Conservation (phyloP, 2,888 invertebrate species). For the Callyntrura guangdongensis region DNA sequence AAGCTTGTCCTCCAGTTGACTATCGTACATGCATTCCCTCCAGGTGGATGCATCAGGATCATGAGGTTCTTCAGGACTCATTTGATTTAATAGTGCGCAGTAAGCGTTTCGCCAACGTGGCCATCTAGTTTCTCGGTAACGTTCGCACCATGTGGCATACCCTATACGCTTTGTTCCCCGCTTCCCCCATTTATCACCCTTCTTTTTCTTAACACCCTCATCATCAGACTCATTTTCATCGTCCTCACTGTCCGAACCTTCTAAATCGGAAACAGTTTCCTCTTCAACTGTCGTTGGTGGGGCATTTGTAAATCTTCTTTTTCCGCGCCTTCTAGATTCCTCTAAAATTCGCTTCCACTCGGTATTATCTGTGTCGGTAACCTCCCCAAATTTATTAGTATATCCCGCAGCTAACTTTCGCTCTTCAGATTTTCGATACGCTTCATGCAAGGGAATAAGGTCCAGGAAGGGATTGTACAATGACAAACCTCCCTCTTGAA, state of each 20-base stretch:
- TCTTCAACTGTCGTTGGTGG: neutral
- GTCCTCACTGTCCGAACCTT: slow-evolving; percentile 51
- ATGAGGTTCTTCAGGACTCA: slow-evolving; percentile 15
- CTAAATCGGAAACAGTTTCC: slow-evolving; percentile 55
- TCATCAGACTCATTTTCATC: neutral
- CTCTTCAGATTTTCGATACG: slow-evolving; percentile 61
- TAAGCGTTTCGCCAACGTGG: slow-evolving; percentile 65
- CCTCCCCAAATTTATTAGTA: slow-evolving; percentile 34
- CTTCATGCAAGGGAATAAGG: slow-evolving; percentile 67
- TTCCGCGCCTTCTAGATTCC: slow-evolving; percentile 50
- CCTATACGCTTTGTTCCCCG: slow-evolving; percentile 50
- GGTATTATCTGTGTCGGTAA: neutral
- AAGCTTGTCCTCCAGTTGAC: slow-evolving; percentile 68
- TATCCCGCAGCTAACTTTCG: neutral
- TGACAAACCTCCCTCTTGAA: slow-evolving; percentile 77
- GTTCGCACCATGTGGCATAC: slow-evolving; percentile 26
- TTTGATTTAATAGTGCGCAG: slow-evolving; percentile 46
- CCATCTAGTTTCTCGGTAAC: slow-evolving; percentile 73
- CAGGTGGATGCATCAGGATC: neutral
- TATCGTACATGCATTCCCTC: slow-evolving; percentile 63
- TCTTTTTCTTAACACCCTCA: neutral
- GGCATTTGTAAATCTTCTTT: slow-evolving; percentile 4
- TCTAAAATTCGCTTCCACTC: slow-evolving; percentile 58
- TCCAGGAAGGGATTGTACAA: slow-evolving; percentile 79
- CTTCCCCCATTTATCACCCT: slow-evolving; percentile 13